phyloP scores from a whole-genome alignment of 1,140 invertebrate species.

The Lucilia cuprina region DNA sequence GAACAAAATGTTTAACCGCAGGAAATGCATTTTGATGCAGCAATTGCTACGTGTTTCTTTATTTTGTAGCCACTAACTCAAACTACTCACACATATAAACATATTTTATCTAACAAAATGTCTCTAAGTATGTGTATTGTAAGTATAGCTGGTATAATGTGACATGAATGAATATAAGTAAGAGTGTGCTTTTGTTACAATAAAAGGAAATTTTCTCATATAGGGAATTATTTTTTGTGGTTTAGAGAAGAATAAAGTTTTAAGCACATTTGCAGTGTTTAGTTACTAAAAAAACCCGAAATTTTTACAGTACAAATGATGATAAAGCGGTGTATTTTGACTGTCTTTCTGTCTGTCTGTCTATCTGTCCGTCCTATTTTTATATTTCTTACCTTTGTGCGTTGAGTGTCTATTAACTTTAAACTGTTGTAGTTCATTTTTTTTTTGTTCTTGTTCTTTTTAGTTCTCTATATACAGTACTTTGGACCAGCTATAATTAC shows the following conservation, averaged over 20 bases:
- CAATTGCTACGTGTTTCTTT: constrained; percentile 15
- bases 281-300: not conserved
- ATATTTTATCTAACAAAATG: not conserved
- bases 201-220: not conserved
- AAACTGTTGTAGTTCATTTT: not conserved
- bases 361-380: not conserved
- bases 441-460: not conserved
- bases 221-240: not conserved
- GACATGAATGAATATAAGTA: not conserved
- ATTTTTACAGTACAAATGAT: too few relatives aligned
- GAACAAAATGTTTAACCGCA: not conserved
- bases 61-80: not conserved
- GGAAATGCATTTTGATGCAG: constrained; percentile 13
- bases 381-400: not conserved
- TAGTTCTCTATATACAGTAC: not conserved
- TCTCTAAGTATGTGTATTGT: not conserved
- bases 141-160: too few relatives aligned
- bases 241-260: not conserved
- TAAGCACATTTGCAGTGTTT: not conserved
- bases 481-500: not conserved
- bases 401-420: not conserved
- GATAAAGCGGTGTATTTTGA: not conserved
- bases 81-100: not conserved
- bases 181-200: too few relatives aligned
- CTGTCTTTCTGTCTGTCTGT: not conserved